Base-by-base conservation (phyloP, 37 sponge, comb jelly and placozoan species). In the Geodia barretti region DNA sequence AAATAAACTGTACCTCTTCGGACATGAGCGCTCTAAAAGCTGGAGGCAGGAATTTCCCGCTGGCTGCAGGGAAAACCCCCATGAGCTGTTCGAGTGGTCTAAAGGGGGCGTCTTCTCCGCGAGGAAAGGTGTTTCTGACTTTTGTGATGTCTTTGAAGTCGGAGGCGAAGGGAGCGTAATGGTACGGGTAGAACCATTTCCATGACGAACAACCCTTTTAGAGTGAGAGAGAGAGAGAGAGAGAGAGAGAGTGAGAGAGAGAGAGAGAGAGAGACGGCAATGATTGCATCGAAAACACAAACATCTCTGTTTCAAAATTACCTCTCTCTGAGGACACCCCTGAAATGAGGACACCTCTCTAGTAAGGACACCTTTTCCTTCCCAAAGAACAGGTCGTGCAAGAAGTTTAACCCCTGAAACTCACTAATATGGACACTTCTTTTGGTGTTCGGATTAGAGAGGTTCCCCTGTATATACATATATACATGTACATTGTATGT, bases 161-260 rank as follows among this genome's bases (percentile, higher is more conserved):
- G 5, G 99, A 99, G 38, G 99, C 99, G 91, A 99, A 99, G 0
- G 99, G 99, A 72, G 99, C 99, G 67, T 99, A 99, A 78, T 99
- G 99, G 83, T 89, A 99, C 0, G 97, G 95, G 54, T 91, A 99
- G 92, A 85, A 99, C 99, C 99, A 99, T 64, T 99, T 99, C 99
- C 99, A 99, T 4, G 91, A 92, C 14, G 97, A 91, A 63, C 99
- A 99, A 3, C 99, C 99, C 89, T 98, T 86, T 19, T 59, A 81
- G 60, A 37, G 47, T 9, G 30, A 5, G 66, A 33, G 64, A 41
- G 77, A 21, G 75, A 31, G 34, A 9, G 76, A 58, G 76, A 62
- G 76, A 61, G 70, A 36, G 42, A 21, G 62, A 1, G 76, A 1
- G 39, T 62, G 76, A 21, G 39, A 40, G 72, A 31, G 29, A 64